phyloP scores from a whole-genome alignment of 1,140 invertebrate genomes.

The Leptopilina boulardi region DNA sequence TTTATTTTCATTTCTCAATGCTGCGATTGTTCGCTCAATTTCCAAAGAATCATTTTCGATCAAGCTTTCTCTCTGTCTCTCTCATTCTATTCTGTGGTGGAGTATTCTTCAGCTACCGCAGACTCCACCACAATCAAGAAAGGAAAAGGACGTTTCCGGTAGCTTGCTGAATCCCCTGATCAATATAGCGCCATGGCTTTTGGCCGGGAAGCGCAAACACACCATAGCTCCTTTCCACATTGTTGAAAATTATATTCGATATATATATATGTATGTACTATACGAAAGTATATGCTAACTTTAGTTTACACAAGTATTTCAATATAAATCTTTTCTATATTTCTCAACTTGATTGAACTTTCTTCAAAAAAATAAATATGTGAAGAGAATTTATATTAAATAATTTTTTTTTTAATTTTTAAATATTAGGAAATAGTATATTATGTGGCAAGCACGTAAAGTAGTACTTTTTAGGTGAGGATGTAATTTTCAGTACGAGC shows the following conservation, averaged over 20 bases:
- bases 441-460: too few species aligned
- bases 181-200: constrained; percentile 45
- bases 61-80: not conserved
- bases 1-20: not conserved
- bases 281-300: not conserved
- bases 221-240: constrained; percentile 36
- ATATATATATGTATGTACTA: too few species aligned
- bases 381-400: too few species aligned
- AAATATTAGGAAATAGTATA: too few species aligned
- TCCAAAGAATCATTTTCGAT: constrained; percentile 17
- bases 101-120: constrained; percentile 29
- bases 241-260: not conserved
- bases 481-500: too few species aligned
- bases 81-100: not conserved
- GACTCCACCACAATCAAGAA: constrained; percentile 28
- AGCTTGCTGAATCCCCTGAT: constrained; percentile 42
- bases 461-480: too few species aligned
- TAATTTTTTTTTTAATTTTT: too few species aligned
- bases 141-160: constrained; percentile 36
- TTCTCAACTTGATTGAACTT: not conserved
- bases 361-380: not conserved
- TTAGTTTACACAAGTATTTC: not conserved
- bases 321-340: not conserved
- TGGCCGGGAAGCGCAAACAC: constrained; percentile 37
- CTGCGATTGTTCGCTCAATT: constrained; percentile 2